Evolutionary conservation across 2,113 vertebrate genomes (phyloP), one percentile per base, ranked within the genome.

Genomic region (Muntiacus reevesi): DNA sequence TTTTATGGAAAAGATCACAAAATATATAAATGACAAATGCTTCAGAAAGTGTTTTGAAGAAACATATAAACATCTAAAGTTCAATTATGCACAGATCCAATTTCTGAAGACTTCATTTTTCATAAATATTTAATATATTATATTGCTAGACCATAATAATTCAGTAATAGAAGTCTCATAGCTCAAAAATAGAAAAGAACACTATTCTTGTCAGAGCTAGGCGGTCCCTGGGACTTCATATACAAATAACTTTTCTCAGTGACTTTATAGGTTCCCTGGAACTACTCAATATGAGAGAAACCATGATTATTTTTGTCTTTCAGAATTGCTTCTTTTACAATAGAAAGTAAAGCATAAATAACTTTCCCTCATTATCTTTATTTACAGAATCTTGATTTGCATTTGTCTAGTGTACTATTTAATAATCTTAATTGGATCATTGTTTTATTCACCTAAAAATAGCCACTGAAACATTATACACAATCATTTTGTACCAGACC

Each of bases 401-500:
- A 96, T 87, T 86, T 90, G 60, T 7, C 62, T 8, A 62, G 47
- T 76, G 7, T 5, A 14, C 7, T 16, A 81, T 62, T 81, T 82
- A 81, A 82, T 36, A 30, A 74, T 92, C 47, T 96, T 95, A 92
- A 97, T 85, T 87, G 40, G 11, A 87, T 84, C 76, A 54, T 88
- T 60, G 28, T 47, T 78, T 74, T 59, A 74, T 74, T 60, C 57
- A 67, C n/a, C 92, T 90, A 92, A 97, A 97, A 97, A 90, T 92
- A 95, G 57, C 81, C 71, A 23, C 3, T 64, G 64, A 94, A 96
- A 94, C 94, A 96, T 95, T 67, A 28, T 47, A 54, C 11, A 30
- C 25, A 17, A 83, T 92, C 64, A 81, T 94, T 94, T 96, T 96
- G 79, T 95, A 67, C 78, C 67, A 64, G 52, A 64, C 62, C 43